These are phyloP conservation scores for Alloplasta piceator DNA, from an alignment of 2,888 invertebrate species.

Conservation along the genomic window DNA sequence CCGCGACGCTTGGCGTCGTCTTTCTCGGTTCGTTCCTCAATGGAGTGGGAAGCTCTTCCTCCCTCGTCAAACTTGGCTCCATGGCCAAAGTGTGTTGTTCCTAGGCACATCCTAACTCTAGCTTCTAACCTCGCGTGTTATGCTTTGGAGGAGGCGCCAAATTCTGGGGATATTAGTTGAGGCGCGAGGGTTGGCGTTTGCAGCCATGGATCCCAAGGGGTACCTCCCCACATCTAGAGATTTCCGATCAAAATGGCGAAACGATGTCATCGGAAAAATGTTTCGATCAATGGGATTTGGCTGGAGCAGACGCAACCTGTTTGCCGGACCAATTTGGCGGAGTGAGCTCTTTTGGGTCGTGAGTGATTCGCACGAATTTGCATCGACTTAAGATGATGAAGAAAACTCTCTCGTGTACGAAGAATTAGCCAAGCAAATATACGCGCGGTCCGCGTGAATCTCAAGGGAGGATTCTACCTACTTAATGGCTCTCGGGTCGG, in stretches of 20 bases:
- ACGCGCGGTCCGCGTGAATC: not conserved
- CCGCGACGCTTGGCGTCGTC: no score
- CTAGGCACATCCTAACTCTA: not conserved
- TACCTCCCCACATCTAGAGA: no score
- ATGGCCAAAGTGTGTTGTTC: constrained; percentile 8
- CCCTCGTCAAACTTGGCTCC: constrained; percentile 44
- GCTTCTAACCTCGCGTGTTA: not conserved
- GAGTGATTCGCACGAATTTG: not conserved
- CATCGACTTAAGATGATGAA: not conserved
- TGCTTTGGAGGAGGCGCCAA: not conserved
- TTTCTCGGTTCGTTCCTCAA: constrained; percentile 44
- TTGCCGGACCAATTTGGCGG: constrained; percentile 9
- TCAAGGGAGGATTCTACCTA: constrained; percentile 42
- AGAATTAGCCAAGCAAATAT: constrained; percentile 30
- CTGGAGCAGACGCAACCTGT: not conserved
- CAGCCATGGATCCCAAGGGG: no score
- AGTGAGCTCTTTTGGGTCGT: not conserved
- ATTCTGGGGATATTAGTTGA: not conserved
- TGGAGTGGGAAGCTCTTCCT: constrained; percentile 9
- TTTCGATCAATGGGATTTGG: no score
- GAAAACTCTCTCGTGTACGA: constrained; percentile 16
- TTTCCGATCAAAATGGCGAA: no score
- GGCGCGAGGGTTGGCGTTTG: no score
- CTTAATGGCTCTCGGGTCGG: constrained; percentile 50
- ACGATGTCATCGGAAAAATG: no score